Conservation (phyloP, 2,797 vertebrate species). For the Microctenopoma stevenorrisi region DNA sequence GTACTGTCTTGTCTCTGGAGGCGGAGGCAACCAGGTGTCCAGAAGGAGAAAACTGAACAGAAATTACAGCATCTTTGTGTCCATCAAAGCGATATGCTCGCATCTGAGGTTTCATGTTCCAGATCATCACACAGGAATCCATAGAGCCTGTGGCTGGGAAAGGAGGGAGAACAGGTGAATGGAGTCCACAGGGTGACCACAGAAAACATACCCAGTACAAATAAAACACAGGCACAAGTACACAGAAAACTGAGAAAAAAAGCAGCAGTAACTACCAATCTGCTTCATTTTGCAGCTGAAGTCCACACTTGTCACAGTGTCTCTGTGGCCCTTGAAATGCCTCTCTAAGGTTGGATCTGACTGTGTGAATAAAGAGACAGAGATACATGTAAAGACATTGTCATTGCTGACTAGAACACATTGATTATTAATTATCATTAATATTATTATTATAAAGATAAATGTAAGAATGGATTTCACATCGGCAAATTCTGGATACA, state of each 20-base stretch:
- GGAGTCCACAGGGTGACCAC: not conserved
- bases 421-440: not conserved
- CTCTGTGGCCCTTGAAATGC: conserved; percentile 94
- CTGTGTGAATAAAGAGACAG: conserved; percentile 71
- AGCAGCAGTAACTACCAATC: conserved; percentile 83
- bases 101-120: conserved; percentile 94
- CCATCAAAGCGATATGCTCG: conserved; percentile 93
- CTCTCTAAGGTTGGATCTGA: conserved; percentile 92
- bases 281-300: conserved; percentile 92
- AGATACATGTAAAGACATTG: not conserved
- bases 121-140: conserved; percentile 95
- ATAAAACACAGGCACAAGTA: not conserved
- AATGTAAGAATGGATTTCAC: no score
- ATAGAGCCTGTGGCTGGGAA: conserved; percentile 89
- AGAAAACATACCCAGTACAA: conserved; percentile 1
- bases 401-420: not conserved
- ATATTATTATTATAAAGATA: no score
- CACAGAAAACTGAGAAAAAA: not conserved
- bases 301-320: conserved; percentile 91
- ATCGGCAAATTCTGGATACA: no score
- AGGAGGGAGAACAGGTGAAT: conserved; percentile 4
- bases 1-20: conserved; percentile 95
- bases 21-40: conserved; percentile 94
- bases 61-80: conserved; percentile 91
- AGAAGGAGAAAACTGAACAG: conserved; percentile 94